Evolutionary conservation across 2,113 vertebrate genomes (phyloP).

Genomic region (Andinoacara biseriatus): DNA sequence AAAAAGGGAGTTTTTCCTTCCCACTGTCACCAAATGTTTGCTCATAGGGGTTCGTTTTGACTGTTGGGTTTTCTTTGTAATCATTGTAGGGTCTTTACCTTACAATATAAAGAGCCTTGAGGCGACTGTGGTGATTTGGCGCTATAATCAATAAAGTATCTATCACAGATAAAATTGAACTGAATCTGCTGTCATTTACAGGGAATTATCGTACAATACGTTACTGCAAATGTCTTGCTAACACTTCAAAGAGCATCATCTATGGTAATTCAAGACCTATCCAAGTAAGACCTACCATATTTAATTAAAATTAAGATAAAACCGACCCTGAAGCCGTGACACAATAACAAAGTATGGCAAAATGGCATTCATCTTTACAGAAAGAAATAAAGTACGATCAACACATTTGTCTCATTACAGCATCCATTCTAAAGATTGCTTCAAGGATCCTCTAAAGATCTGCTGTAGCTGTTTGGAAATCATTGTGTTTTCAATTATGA

Average conservation of each 20-base stretch:
- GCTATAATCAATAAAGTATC: no score
- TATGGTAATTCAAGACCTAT: background rate
- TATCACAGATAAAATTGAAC: no score
- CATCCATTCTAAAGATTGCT: background rate
- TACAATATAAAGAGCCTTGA: no score
- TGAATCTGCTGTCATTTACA: background rate
- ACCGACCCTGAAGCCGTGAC: background rate
- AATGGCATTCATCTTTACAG: background rate
- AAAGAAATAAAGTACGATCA: background rate
- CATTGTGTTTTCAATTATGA: slow-evolving; percentile 5
- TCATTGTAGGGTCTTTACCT: no score
- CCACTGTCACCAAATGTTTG: no score
- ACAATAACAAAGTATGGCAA: background rate
- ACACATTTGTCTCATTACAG: slow-evolving; percentile 9
- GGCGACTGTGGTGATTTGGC: no score
- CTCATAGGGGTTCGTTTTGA: no score
- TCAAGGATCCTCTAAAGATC: background rate
- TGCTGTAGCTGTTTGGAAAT: background rate
- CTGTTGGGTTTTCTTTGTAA: no score
- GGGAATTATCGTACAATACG: background rate
- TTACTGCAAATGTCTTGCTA: no score
- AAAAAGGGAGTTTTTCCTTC: no score
- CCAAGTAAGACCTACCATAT: background rate
- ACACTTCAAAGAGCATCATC: no score
- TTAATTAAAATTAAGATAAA: background rate